Percentiles rank a stretch among this genome's conserved stretches.
phyloP scores from a whole-genome alignment of 1,140 invertebrate species.

The Trinorchestia longiramus region DNA sequence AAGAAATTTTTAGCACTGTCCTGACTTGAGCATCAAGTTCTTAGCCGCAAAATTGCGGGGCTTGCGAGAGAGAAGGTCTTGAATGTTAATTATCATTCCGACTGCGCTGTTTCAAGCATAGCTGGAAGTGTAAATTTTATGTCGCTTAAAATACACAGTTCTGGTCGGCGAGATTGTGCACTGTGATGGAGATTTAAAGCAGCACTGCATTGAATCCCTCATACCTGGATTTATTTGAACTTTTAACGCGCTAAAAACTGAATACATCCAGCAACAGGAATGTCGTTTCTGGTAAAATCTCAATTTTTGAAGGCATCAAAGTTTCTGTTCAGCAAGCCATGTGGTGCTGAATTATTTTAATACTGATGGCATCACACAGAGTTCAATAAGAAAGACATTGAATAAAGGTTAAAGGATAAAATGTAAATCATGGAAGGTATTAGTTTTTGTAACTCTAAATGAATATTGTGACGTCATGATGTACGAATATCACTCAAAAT shows the following conservation, averaged over 20 bases:
- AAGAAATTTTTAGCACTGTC: not conserved
- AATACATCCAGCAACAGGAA: not conserved
- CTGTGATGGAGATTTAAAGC: not conserved
- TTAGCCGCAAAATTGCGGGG: not conserved
- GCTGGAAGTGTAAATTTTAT: not conserved
- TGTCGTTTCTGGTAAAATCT: not conserved
- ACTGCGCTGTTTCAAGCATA: not conserved
- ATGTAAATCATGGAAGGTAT: too few relatives aligned
- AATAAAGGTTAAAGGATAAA: too few relatives aligned
- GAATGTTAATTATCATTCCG: not conserved
- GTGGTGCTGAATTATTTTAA: not conserved
- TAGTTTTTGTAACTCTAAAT: too few relatives aligned
- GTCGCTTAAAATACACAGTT: not conserved
- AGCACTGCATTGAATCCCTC: not conserved
- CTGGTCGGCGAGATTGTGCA: not conserved
- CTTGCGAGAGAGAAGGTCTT: not conserved
- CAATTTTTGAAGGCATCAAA: not conserved
- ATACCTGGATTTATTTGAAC: not conserved
- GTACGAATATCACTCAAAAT: too few relatives aligned
- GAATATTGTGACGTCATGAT: too few relatives aligned
- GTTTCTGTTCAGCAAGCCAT: not conserved
- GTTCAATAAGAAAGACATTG: too few relatives aligned
- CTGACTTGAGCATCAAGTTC: not conserved
- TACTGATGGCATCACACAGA: too few relatives aligned
- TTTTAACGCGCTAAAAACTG: not conserved